These are phyloP conservation scores for Rhinichthys klamathensis DNA, from an alignment of 2,113 vertebrate genomes.

Conservation along the genomic window DNA sequence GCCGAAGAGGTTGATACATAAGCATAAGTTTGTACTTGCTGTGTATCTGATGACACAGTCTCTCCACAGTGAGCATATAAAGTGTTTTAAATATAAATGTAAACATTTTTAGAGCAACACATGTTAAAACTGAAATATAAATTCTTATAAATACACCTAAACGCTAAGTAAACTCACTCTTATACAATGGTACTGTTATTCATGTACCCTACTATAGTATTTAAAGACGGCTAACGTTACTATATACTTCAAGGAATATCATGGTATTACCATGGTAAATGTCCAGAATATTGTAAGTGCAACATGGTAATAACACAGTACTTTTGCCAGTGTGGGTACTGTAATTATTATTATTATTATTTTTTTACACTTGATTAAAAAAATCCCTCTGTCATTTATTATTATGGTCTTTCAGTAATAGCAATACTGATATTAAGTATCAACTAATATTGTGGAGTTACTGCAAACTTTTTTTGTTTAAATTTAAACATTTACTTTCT, in stretches of 20 bases:
- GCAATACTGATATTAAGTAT: neutral
- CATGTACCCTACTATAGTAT: neutral
- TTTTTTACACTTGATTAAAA: too few relatives aligned
- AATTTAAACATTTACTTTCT: neutral
- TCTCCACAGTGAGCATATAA: neutral
- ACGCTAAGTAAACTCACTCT: neutral
- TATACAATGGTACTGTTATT: neutral
- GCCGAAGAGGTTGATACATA: neutral
- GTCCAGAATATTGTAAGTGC: neutral
- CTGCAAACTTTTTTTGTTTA: neutral
- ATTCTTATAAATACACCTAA: neutral
- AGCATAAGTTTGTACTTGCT: neutral
- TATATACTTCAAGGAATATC: neutral
- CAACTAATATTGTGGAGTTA: neutral
- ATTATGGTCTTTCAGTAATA: neutral
- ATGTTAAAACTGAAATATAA: neutral
- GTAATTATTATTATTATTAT: neutral
- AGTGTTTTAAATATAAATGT: neutral
- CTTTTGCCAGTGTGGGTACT: neutral
- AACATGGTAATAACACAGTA: neutral
- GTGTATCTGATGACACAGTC: neutral
- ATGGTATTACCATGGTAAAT: neutral
- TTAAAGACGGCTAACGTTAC: neutral
- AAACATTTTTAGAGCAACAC: neutral
- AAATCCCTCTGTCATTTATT: neutral